Evolutionary conservation across 2,797 vertebrate genomes (phyloP).

Genomic region (Taeniopygia guttata): DNA sequence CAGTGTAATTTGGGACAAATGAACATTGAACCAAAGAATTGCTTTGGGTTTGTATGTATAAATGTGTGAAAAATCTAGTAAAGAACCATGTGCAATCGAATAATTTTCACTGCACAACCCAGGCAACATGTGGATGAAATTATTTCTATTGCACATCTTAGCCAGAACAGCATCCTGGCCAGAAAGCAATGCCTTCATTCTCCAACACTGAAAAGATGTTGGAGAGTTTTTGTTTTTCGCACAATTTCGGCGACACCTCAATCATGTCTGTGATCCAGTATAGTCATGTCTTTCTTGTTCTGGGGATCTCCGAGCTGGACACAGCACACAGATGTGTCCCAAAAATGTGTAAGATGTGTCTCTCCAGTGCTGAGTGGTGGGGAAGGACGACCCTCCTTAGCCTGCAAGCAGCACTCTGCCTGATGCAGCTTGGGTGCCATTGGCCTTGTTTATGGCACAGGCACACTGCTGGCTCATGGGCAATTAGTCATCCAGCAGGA

Average conservation of each 20-base stretch:
- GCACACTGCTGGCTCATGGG: background rate
- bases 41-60: background rate
- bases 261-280: background rate
- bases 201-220: background rate
- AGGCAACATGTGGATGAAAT: background rate
- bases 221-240: background rate
- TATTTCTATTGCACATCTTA: background rate
- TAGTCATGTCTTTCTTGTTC: background rate
- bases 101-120: background rate
- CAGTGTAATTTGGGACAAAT: background rate
- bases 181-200: background rate
- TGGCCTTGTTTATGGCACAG: background rate
- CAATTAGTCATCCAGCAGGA: background rate
- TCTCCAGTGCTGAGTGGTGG: background rate
- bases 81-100: background rate
- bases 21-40: background rate
- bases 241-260: background rate
- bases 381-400: background rate
- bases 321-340: background rate
- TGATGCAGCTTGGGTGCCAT: background rate
- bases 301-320: background rate
- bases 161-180: background rate
- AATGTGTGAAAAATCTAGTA: background rate
- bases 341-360: background rate
- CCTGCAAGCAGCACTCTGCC: background rate